phyloP scores from a whole-genome alignment of 30 jellyfish, hydroid and myxozoan species.

The Phacellophora camtschatica region DNA sequence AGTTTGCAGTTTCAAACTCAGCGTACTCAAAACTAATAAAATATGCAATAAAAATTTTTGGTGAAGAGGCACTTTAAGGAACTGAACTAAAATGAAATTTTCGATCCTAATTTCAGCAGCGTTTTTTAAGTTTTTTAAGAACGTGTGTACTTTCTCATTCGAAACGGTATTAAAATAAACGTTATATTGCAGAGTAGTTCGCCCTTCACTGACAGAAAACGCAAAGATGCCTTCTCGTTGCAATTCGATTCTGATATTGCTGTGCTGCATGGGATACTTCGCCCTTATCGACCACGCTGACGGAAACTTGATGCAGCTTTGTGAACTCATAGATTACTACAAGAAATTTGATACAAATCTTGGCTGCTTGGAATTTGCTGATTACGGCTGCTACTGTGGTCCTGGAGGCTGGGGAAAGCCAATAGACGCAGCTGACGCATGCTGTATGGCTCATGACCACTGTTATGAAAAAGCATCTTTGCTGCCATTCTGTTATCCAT shows the following conservation, averaged over 20 bases:
- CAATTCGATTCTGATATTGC: background rate
- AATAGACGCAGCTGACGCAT: conserved; percentile 77
- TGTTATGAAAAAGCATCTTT: conserved; percentile 68
- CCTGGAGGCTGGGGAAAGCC: conserved; percentile 97
- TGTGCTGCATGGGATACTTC: background rate
- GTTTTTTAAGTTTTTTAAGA: no score
- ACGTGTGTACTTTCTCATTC: no score
- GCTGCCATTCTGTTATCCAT: conserved; percentile 67
- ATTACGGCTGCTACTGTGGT: conserved; percentile 98
- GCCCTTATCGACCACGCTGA: background rate
- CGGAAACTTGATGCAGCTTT: conserved; percentile 68
- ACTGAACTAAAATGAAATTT: no score
- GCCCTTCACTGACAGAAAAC: background rate
- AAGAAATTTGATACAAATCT: conserved; percentile 40
- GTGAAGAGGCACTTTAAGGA: no score
- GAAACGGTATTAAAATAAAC: no score
- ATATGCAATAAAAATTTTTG: no score
- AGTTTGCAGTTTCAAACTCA: no score
- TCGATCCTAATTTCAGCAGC: no score
- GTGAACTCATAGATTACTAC: conserved; percentile 82
- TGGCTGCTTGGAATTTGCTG: conserved; percentile 82
- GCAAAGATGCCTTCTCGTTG: background rate
- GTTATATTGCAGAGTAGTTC: background rate
- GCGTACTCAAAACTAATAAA: no score
- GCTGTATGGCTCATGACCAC: conserved; percentile 89